Evolutionary conservation across 2,797 vertebrate genomes (phyloP), one percentile per base, ranked within the genome.

Genomic region (Poecilia wingei): DNA sequence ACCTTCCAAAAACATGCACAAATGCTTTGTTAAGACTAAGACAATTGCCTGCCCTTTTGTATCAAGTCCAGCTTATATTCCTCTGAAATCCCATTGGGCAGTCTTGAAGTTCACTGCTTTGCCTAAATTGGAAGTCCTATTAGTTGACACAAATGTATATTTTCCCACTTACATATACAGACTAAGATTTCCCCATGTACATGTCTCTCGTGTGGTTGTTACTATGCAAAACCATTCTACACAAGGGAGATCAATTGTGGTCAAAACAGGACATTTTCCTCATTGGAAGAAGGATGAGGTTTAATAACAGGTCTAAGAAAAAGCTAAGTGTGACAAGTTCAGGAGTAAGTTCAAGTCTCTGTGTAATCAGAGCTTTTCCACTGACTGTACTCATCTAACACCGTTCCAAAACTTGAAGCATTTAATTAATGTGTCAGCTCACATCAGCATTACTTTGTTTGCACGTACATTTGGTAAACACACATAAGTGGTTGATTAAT

Each of bases 401-500:
- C 69, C 57, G 13, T 39, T 36, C 75, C 55, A 45, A 18, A 28
- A 77, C 66, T 45, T 59, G 16, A 77, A 59, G 53, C 46, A 55
- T 45, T 71, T 80, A 71, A 82, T 84, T 74, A 75, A 46, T 64
- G 78, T 61, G 47, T 73, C 43, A 74, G 66, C 73, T 74, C 55
- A 80, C 74, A 74, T 87, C 36, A 61, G 64, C 33, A 71, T 79
- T 79, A 79, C 64, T 76, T 46, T 49, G 33, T 8, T 31, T 72
- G 68, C 55, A 72, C 39, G 68, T 14, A 41, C 77, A 75, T 6
- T 71, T 73, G 43, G 39, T 78, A 79, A 79, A 86, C 73, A 84
- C 75, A 80, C 75, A 64, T 43, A 61, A 47, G 68, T 31, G 59
- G 6, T 59, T 66, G 46, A 83, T 74, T 83, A 87, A 86, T 88